Percentiles rank a stretch among this genome's conserved stretches.
phyloP scores from a whole-genome alignment of 2,888 invertebrate genomes.

The Philhelius pedissequus region DNA sequence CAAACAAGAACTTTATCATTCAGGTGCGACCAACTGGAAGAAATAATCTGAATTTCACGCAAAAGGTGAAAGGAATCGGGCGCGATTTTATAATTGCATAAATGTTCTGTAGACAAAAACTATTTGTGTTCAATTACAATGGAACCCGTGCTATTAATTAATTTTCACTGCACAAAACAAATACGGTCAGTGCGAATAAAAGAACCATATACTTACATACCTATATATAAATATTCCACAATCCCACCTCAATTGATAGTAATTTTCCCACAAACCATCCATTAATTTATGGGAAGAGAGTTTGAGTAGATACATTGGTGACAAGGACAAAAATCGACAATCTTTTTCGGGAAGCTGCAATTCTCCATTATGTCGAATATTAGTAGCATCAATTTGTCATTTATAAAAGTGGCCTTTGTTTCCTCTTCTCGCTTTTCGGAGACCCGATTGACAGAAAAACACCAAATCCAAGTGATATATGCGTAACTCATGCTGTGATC shows the following conservation, averaged over 20 bases:
- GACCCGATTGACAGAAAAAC: constrained; percentile 60
- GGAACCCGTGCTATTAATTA: constrained; percentile 66
- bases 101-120: constrained; percentile 25
- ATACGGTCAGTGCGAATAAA: constrained; percentile 38
- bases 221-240: no score
- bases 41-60: constrained; percentile 60
- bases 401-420: constrained; percentile 65
- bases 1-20: constrained; percentile 62
- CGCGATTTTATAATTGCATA: constrained; percentile 65
- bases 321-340: constrained; percentile 11
- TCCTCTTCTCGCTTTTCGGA: constrained; percentile 35
- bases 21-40: constrained; percentile 42
- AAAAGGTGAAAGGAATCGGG: constrained; percentile 63
- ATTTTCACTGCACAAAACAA: constrained; percentile 45
- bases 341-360: constrained; percentile 59
- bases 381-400: constrained; percentile 68
- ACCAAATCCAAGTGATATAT: constrained; percentile 66
- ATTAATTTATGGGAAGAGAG: constrained; percentile 3
- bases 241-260: constrained; percentile 60
- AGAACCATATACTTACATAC: constrained; percentile 27
- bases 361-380: constrained; percentile 50
- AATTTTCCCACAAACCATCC: constrained; percentile 63
- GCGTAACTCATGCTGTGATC: constrained; percentile 59
- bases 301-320: constrained; percentile 3
- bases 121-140: constrained; percentile 35